A percentile compares a stretch with the other conserved stretches of the same genome.
These are phyloP conservation scores for Chiroxiphia lanceolata DNA, from an alignment of 2,797 vertebrate species.

Conservation along the genomic window DNA sequence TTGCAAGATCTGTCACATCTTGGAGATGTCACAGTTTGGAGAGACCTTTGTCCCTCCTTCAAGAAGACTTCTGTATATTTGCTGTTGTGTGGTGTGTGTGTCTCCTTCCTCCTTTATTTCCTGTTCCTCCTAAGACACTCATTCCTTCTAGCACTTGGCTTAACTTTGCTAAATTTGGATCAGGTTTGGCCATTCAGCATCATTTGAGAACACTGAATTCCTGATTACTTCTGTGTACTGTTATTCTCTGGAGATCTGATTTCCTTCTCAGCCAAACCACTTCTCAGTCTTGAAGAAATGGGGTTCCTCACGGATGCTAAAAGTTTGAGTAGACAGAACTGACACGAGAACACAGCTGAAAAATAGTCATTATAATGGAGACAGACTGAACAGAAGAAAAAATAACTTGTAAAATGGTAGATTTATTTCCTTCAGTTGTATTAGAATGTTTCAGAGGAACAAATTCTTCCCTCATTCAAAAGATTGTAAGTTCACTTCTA, in stretches of 20 bases:
- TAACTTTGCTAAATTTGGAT: neutral
- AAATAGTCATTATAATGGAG: neutral
- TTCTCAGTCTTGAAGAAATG: neutral
- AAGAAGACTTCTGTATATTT: neutral
- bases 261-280: conserved; percentile 14
- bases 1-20: neutral
- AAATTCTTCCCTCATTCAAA: neutral
- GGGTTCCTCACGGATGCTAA: neutral
- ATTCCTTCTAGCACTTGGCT: neutral
- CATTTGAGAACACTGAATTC: neutral
- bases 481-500: neutral
- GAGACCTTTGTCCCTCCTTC: neutral
- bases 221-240: neutral
- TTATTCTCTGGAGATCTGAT: neutral
- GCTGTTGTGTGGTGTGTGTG: rapidly evolving
- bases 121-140: neutral
- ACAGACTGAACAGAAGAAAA: neutral
- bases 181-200: neutral
- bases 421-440: neutral
- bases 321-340: conserved; percentile 4
- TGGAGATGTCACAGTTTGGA: neutral
- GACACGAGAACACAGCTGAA: neutral
- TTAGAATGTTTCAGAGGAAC: neutral
- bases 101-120: neutral
- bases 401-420: neutral